Base-by-base conservation (phyloP, 2,888 invertebrate species). In the Leucoptera coffeella region DNA sequence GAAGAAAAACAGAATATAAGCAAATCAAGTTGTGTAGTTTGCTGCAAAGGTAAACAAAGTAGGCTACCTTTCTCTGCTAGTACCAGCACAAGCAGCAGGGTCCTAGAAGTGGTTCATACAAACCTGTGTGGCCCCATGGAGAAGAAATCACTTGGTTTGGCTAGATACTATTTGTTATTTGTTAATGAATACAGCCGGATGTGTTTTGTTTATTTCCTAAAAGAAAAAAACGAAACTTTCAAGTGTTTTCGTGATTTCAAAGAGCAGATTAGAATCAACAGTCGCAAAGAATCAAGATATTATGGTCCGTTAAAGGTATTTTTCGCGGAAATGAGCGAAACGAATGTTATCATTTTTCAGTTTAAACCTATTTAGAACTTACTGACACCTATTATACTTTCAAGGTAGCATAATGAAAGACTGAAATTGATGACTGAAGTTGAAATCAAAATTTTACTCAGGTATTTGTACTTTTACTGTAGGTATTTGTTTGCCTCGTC, bases 41-140 rank as follows among this genome's bases (percentile, higher is more conserved):
- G 36, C 29, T 39, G 41, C 30, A 35, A 43, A 29, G 43, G 38
- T 0, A 45, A 44, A 28, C 41, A 45, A 23, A 8, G 28, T 3
- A 32, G 44, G 12, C 34, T 41, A 21, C 41, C 43, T n/a, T 48
- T 47, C 28, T 20, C 23, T 15, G 20, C 33, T 25, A 28, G 23
- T 13, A 30, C 31, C 4, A 29, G 30, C 5, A 38, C 37, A 32
- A 40, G 38, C 19, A 30, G 20, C n/a, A 26, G 31, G 22, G 10
- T 31, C 9, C 29, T 37, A 26, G 26, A 34, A 12, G 22, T 34
- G 2, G 23, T 35, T 12, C 30, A 34, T 11, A 23, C 30, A 25
- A 32, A 33, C 15, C 7, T 37, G 6, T 28, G 31, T 27, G 32
- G 30, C 26, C 30, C 32, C 32, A 27, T 40, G 41, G 34, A 34